Evolutionary conservation across 2,797 vertebrate species (phyloP), one percentile per base, ranked within the genome.

Genomic region (Enteromius paludinosus): DNA sequence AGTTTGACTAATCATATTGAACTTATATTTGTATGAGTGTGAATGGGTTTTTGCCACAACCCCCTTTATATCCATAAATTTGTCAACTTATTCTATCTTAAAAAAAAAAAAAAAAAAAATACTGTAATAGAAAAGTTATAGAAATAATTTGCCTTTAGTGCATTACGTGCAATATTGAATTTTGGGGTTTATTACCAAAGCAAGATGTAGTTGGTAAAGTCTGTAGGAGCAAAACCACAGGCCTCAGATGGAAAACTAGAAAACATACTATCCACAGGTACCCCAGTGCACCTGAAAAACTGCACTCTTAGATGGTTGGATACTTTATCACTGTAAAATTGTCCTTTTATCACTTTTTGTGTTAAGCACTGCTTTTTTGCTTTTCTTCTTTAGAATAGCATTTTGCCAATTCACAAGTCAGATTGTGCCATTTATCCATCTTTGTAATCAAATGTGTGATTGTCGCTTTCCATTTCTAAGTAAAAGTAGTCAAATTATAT

Each of bases 131-230:
- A 45, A 28, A 17, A 70, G 15, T 20, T 66, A 25, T 43, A 59
- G 65, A 68, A 69, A 68, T 69, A 41, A 62, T 25, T 80, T 59
- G n/a, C 78, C 75, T 61, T 71, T 83, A 71, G 70, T 61, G 56
- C 76, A 65, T 72, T 84, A 71, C 81, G 90, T 91, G 90, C 90
- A 91, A 91, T 90, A 91, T 78, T 86, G 33, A 71, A 25, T 78
- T 76, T 83, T 78, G 45, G 80, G 84, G 54, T 78, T 25, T 78
- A 75, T 87, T 85, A 87, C 90, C 90, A 91, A 91, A 90, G 89
- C 82, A 41, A 82, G 71, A 71, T 56, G 61, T 65, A 54, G 79
- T 72, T 47, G 5, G 12, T 61, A 14, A 12, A 49, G 43, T 47
- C 41, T 77, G 28, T 70, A 43, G 23, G 33, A 28, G 35, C 10